Conservation (phyloP, 37 sponge, comb jelly and placozoan species). For the Corticium candelabrum region DNA sequence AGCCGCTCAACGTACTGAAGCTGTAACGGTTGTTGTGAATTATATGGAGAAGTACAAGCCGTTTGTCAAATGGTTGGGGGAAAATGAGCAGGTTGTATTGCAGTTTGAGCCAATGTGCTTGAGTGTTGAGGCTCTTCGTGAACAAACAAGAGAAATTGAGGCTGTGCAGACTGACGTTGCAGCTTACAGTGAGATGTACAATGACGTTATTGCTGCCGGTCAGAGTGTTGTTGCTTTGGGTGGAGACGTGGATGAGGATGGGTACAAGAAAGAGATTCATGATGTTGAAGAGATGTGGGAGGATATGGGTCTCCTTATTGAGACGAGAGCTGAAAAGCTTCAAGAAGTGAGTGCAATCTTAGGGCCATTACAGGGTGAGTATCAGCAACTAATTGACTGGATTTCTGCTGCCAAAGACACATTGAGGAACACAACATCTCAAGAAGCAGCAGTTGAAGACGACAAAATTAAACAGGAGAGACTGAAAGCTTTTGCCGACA, state of each 20-base stretch:
- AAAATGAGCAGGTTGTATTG: neutral
- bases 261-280: neutral
- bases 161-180: neutral
- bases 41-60: no score
- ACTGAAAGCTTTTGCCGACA: conserved; percentile 23
- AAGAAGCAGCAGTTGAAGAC: neutral
- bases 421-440: neutral
- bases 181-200: neutral
- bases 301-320: neutral
- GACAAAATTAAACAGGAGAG: neutral
- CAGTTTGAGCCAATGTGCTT: neutral
- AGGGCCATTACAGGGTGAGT: neutral
- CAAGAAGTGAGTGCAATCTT: neutral
- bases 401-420: neutral
- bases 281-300: neutral
- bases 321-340: neutral
- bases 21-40: no score
- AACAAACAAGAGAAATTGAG: neutral
- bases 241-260: neutral
- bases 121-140: neutral
- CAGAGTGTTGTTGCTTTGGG: neutral
- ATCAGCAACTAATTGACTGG: neutral
- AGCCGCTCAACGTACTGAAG: no score
- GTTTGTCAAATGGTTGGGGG: neutral
- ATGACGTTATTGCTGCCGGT: neutral